These are phyloP conservation scores for Cephus rjabovi DNA, from an alignment of 2,888 invertebrate species.

Conservation along the genomic window DNA sequence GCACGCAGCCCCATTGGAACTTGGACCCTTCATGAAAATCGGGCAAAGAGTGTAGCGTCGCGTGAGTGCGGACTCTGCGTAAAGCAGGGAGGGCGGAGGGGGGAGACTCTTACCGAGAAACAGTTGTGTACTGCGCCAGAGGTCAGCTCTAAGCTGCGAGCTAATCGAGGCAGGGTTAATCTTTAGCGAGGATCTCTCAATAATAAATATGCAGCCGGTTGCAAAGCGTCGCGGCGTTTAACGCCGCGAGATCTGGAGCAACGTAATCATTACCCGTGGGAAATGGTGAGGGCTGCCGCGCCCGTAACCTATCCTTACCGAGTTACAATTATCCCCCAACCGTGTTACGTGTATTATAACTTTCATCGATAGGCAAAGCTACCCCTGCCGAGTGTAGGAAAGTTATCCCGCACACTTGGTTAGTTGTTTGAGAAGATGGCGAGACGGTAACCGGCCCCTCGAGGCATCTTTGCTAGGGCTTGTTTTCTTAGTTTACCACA, in stretches of 20 bases:
- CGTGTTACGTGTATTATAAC: neutral
- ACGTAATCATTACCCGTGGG: neutral
- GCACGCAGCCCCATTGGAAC: neutral
- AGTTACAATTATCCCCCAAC: neutral
- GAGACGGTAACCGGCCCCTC: neutral
- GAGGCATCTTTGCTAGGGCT: neutral
- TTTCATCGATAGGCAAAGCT: neutral
- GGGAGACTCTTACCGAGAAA: neutral
- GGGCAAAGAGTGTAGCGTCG: conserved; percentile 28
- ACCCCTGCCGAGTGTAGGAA: neutral
- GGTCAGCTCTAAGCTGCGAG: neutral
- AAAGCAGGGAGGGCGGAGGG: rapidly evolving
- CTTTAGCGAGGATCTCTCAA: neutral
- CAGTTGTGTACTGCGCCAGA: neutral
- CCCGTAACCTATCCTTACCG: neutral
- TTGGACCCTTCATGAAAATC: conserved; percentile 33
- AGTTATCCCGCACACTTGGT: neutral
- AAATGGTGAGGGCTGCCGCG: neutral
- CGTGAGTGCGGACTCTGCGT: conserved; percentile 23
- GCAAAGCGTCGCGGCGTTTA: neutral
- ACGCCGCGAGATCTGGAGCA: neutral
- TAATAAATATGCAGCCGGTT: neutral
- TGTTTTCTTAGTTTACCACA: neutral
- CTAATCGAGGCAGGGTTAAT: neutral
- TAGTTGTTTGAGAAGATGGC: neutral